Evolutionary conservation across 92 coral and sea anemone genomes (phyloP).

Genomic region (Muricea muricata): DNA sequence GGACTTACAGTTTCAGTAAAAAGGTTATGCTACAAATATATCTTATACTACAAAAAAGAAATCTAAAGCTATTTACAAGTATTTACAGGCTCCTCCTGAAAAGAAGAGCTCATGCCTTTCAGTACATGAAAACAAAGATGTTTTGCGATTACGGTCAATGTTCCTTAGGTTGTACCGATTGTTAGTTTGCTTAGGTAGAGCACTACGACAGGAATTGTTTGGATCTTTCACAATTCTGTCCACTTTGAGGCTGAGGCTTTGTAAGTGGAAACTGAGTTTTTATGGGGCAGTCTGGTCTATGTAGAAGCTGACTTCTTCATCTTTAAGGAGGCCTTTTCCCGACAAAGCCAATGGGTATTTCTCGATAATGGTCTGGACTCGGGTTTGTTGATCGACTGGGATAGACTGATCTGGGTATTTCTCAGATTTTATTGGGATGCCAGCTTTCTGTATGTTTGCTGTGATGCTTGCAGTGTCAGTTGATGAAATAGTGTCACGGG

Average conservation of each 20-base stretch:
- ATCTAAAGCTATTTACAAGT: too few species aligned
- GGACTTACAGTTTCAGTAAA: too few species aligned
- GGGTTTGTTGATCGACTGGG: conserved; percentile 13
- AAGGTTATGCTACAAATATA: too few species aligned
- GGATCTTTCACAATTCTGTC: too few species aligned
- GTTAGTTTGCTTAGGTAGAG: too few species aligned
- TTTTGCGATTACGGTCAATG: too few species aligned
- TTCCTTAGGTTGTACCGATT: too few species aligned
- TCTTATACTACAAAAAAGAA: too few species aligned
- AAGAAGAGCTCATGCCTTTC: too few species aligned
- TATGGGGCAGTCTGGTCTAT: conserved; percentile 30
- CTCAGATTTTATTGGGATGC: conserved; percentile 5
- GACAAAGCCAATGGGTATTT: conserved; percentile 26
- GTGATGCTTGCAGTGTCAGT: conserved; percentile 17
- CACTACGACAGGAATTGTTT: too few species aligned
- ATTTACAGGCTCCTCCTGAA: too few species aligned
- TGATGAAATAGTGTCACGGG: background rate
- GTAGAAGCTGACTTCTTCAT: conserved; percentile 23
- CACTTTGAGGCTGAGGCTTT: conserved; percentile 25
- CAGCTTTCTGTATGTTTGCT: conserved; percentile 27
- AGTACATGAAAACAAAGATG: too few species aligned
- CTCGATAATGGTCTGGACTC: conserved; percentile 9
- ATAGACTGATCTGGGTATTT: conserved; percentile 28
- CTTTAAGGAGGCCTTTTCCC: background rate
- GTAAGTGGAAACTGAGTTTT: conserved; percentile 30